These are phyloP conservation scores for Drosophila navojoa DNA, from an alignment of 1,140 invertebrate species.

Conservation along the genomic window DNA sequence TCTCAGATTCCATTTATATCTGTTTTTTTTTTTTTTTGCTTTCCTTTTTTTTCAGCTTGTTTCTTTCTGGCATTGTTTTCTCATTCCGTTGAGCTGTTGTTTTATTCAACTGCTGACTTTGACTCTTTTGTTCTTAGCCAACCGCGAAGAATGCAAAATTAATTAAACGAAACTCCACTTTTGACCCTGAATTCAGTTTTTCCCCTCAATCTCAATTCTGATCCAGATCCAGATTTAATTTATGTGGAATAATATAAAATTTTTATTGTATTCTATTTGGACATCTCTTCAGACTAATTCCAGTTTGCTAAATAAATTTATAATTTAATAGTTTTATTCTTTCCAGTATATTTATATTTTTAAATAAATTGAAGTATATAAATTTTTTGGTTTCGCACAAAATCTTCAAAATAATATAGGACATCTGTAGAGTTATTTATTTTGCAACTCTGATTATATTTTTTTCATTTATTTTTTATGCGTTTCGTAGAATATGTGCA, in stretches of 20 bases:
- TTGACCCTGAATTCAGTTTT: neutral
- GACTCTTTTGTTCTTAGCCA: constrained; percentile 25
- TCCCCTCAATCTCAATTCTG: neutral
- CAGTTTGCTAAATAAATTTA: too few species aligned
- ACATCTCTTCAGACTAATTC: too few species aligned
- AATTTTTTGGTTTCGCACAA: too few species aligned
- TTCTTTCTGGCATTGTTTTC: neutral
- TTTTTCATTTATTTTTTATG: constrained; percentile 40
- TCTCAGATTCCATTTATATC: constrained; percentile 3
- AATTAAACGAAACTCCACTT: constrained; percentile 26
- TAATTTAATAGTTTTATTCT: too few species aligned
- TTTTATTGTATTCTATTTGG: neutral
- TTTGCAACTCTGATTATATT: neutral
- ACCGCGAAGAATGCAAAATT: constrained; percentile 30
- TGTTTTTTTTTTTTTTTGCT: neutral
- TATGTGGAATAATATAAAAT: neutral
- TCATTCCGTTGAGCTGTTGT: constrained; percentile 7
- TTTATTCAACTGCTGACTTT: constrained; percentile 24
- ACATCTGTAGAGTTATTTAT: constrained; percentile 9
- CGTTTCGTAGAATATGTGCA: constrained; percentile 19
- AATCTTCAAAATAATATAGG: neutral
- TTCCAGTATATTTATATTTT: too few species aligned
- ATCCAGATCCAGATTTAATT: neutral
- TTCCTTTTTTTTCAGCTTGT: neutral
- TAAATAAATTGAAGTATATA: too few species aligned